Percentiles rank a stretch among this genome's conserved stretches.
phyloP scores from a whole-genome alignment of 2,797 vertebrate species.

The Malurus leucopterus region DNA sequence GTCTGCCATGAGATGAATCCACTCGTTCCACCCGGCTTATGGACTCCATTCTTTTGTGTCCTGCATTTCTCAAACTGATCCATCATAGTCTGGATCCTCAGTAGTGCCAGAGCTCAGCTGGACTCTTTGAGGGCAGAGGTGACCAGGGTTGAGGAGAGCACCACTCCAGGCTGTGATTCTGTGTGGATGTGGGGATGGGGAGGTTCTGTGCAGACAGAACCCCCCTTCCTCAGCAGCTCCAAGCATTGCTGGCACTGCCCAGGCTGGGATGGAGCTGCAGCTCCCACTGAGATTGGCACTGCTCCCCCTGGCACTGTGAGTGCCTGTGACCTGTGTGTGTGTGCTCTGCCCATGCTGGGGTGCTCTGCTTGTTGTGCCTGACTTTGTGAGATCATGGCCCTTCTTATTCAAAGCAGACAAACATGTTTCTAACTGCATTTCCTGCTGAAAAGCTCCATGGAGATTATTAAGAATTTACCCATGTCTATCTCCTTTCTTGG shows the following conservation, averaged over 20 bases:
- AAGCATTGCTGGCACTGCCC: background rate
- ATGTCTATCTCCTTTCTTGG: background rate
- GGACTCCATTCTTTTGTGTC: background rate
- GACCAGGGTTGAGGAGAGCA: background rate
- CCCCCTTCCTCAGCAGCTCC: background rate
- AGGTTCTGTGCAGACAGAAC: too few relatives aligned
- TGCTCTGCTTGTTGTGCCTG: background rate
- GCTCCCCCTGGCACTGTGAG: background rate
- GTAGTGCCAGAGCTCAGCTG: background rate
- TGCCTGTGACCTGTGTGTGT: fast-evolving
- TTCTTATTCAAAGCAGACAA: background rate
- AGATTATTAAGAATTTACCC: background rate
- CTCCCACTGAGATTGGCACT: background rate
- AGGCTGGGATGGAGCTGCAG: background rate
- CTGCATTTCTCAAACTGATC: background rate
- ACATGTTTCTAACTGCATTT: background rate
- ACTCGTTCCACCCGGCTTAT: background rate
- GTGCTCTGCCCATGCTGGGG: background rate
- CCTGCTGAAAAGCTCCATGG: background rate
- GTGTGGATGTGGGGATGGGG: fast-evolving
- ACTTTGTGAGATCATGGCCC: background rate
- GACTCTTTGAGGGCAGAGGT: background rate
- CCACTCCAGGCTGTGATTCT: background rate
- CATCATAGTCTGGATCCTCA: fast-evolving
- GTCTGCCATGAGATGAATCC: conserved; percentile 3